Percentiles rank a stretch among this genome's conserved stretches.
Evolutionary conservation across 1,140 invertebrate species (phyloP).

Genomic region (Chionoecetes opilio): DNA sequence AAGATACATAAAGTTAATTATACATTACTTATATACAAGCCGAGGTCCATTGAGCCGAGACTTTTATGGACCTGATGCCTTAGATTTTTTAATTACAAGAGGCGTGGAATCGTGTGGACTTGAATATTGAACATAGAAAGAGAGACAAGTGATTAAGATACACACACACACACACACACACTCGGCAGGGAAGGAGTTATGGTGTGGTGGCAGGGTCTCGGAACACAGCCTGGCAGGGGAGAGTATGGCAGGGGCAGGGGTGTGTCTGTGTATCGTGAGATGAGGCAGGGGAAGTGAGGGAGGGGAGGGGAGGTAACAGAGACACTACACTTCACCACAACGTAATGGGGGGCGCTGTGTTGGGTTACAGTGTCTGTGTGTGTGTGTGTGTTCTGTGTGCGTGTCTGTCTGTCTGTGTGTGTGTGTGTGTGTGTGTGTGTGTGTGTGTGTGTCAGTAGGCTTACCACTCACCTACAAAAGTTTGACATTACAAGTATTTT

Average conservation of each 20-base stretch:
- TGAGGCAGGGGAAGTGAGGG: neutral
- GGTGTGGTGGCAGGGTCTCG: neutral
- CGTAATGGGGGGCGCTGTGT: constrained; percentile 34
- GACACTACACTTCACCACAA: neutral
- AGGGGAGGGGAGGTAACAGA: neutral
- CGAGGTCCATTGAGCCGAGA: too few relatives aligned
- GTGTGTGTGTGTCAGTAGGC: neutral
- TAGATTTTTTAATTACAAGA: too few relatives aligned
- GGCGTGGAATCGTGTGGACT: too few relatives aligned
- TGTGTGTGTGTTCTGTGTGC: constrained; percentile 44
- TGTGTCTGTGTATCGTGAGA: neutral
- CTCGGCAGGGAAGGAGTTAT: neutral
- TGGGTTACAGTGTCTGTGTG: constrained; percentile 8
- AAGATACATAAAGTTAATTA: too few relatives aligned
- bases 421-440: neutral
- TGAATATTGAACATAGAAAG: too few relatives aligned
- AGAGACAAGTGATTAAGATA: neutral
- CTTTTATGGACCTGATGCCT: too few relatives aligned
- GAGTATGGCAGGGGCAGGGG: neutral
- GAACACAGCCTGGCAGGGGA: neutral
- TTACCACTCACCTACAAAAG: neutral
- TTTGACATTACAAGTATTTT: neutral
- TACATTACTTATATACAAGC: too few relatives aligned
- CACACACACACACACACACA: neutral
- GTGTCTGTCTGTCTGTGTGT: neutral